A percentile compares a stretch with the other conserved stretches of the same genome.
Evolutionary conservation across 2,113 vertebrate species (phyloP).

Genomic region (Ibidorhyncha struthersii): DNA sequence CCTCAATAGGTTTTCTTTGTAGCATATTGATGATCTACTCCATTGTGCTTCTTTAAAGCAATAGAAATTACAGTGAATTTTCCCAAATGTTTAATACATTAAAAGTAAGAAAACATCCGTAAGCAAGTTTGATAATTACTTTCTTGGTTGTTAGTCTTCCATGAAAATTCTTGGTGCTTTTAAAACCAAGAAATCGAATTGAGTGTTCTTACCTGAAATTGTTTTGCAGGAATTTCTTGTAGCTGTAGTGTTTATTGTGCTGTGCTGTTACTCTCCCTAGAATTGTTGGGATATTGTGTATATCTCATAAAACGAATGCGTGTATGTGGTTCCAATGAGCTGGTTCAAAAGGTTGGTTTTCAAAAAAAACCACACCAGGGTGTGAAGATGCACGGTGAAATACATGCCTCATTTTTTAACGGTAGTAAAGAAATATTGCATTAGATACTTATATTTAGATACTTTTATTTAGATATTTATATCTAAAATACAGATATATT

Average conservation of each 20-base stretch:
- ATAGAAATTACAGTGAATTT: background rate
- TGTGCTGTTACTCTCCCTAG: background rate
- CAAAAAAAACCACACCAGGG: background rate
- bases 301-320: background rate
- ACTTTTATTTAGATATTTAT: background rate
- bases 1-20: background rate
- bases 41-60: background rate
- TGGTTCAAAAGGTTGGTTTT: background rate
- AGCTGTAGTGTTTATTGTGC: background rate
- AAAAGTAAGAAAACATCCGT: background rate
- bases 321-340: background rate
- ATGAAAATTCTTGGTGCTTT: background rate
- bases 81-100: background rate
- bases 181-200: background rate
- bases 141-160: background rate
- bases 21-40: background rate
- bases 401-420: background rate
- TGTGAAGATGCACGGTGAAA: background rate
- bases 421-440: background rate
- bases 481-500: background rate
- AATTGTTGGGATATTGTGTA: background rate
- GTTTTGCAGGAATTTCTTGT: background rate
- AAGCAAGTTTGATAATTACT: background rate
- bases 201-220: background rate
- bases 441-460: background rate